These are phyloP conservation scores for Spilarctia lutea DNA, from an alignment of 2,888 invertebrate genomes.

Conservation along the genomic window DNA sequence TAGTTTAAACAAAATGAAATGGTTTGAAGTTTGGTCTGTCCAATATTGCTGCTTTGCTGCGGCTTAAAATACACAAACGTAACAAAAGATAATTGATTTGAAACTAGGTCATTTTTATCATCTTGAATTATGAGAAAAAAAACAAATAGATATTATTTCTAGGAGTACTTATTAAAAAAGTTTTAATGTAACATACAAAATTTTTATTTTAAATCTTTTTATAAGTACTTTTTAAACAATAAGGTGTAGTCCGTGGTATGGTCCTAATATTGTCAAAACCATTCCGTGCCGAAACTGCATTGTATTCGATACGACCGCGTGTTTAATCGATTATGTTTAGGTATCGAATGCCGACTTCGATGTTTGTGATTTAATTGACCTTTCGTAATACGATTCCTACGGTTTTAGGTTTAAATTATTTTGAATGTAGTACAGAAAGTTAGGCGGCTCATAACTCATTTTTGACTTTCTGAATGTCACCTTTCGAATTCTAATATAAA, in stretches of 20 bases:
- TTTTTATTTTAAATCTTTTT: too few relatives aligned
- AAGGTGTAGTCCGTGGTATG: background rate
- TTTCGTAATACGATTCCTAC: constrained; percentile 43
- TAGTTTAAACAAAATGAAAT: constrained; percentile 7
- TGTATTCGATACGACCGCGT: constrained; percentile 75
- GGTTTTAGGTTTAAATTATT: constrained; percentile 40
- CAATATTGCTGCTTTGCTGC: background rate
- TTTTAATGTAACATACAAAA: too few relatives aligned
- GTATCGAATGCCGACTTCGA: constrained; percentile 72
- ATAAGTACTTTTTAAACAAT: background rate
- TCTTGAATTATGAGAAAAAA: too few relatives aligned
- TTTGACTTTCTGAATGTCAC: background rate
- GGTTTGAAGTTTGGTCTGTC: background rate
- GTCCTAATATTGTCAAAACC: constrained; percentile 48
- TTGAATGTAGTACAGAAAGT: constrained; percentile 34
- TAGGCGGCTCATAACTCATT: background rate
- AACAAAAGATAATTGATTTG: background rate
- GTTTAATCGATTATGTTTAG: constrained; percentile 83
- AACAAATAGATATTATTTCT: too few relatives aligned
- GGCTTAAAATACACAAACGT: background rate
- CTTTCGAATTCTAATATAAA: background rate
- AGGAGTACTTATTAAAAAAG: too few relatives aligned
- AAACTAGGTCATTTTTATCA: background rate
- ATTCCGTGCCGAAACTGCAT: constrained; percentile 59
- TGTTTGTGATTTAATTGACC: constrained; percentile 61